These are phyloP conservation scores for Leuciscus waleckii DNA, from an alignment of 2,797 vertebrate genomes.

Conservation along the genomic window DNA sequence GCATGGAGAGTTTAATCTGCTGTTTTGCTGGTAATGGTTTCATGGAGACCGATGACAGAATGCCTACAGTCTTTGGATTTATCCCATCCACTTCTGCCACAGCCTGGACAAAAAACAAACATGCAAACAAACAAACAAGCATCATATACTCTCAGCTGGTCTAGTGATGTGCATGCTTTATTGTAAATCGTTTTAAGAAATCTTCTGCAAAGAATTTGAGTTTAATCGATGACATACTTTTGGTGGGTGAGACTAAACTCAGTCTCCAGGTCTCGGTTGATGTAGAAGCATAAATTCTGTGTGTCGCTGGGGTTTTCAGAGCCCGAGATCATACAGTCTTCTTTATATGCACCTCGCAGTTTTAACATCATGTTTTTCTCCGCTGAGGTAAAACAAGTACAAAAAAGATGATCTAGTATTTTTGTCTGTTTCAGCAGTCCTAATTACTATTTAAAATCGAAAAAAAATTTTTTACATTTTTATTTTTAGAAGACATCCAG, in stretches of 20 bases:
- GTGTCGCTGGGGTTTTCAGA: neutral
- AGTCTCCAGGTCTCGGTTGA: slow-evolving; percentile 69
- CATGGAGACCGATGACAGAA: neutral
- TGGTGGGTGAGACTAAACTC: slow-evolving; percentile 52
- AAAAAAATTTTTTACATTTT: neutral
- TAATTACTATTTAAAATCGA: neutral
- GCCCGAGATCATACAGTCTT: slow-evolving; percentile 61
- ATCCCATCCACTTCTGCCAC: neutral
- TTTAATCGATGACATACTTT: neutral
- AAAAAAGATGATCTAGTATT: too few species aligned
- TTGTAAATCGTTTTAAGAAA: neutral
- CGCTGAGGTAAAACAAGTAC: slow-evolving; percentile 63
- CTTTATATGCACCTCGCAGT: slow-evolving; percentile 79
- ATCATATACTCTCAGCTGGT: neutral
- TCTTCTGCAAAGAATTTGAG: neutral
- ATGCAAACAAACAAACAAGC: neutral
- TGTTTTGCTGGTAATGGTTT: slow-evolving; percentile 14
- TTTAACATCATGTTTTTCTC: slow-evolving; percentile 71
- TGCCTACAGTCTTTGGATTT: neutral
- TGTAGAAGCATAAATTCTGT: slow-evolving; percentile 75
- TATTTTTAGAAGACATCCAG: slow-evolving; percentile 69
- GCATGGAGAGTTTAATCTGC: slow-evolving; percentile 48
- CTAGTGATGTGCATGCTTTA: neutral
- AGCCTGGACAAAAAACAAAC: slow-evolving; percentile 6
- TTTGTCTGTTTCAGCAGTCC: neutral